Conservation (phyloP, 2,888 invertebrate genomes). For the Sesia apiformis region DNA sequence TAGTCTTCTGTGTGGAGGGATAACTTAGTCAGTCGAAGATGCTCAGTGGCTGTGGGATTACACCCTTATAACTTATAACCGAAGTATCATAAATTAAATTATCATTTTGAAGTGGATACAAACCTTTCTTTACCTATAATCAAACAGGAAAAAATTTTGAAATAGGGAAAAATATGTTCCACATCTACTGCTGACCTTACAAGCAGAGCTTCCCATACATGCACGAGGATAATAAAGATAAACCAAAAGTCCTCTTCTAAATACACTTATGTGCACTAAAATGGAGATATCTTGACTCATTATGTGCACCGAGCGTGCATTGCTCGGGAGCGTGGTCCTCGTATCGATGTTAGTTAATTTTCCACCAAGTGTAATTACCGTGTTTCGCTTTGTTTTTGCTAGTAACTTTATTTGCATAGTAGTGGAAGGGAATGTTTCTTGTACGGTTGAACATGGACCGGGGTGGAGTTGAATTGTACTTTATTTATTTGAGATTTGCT, state of each 20-base stretch:
- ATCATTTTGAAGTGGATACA: too few species aligned
- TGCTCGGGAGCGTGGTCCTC: slow-evolving; percentile 40
- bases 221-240: neutral
- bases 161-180: too few species aligned
- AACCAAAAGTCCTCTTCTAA: slow-evolving; percentile 8
- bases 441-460: slow-evolving; percentile 22
- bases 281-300: slow-evolving; percentile 55
- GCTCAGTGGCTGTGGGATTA: too few species aligned
- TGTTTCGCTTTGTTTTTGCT: slow-evolving; percentile 71
- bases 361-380: slow-evolving; percentile 70
- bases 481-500: too few species aligned
- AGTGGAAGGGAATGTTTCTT: slow-evolving; percentile 42
- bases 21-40: too few species aligned
- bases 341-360: slow-evolving; percentile 72
- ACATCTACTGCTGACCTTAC: too few species aligned
- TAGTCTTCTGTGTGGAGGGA: too few species aligned
- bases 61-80: too few species aligned
- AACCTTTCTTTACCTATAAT: too few species aligned
- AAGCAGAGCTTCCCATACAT: neutral
- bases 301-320: slow-evolving; percentile 47
- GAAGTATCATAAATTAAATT: too few species aligned
- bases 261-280: slow-evolving; percentile 46
- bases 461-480: slow-evolving; percentile 21
- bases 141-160: too few species aligned
- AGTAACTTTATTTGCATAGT: slow-evolving; percentile 72